These are phyloP conservation scores for Calcarius lapponicus DNA, from an alignment of 2,797 vertebrate species.

Conservation along the genomic window DNA sequence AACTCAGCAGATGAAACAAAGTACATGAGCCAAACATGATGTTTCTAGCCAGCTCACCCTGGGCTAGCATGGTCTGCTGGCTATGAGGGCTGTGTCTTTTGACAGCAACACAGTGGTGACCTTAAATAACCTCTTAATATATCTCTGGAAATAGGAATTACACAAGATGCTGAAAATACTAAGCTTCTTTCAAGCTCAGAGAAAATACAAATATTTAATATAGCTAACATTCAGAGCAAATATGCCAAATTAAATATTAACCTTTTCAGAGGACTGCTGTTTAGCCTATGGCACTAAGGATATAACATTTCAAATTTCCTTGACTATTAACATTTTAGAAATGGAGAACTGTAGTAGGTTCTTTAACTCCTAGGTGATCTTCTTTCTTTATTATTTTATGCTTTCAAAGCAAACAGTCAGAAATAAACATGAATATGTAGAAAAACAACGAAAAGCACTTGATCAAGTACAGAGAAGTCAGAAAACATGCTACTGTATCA, in stretches of 20 bases:
- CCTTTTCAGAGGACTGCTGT: neutral
- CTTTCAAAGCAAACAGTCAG: neutral
- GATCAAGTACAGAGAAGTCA: neutral
- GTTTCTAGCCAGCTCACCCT: slow-evolving; percentile 34
- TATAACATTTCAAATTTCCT: neutral
- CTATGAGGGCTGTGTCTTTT: neutral
- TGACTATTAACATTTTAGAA: neutral
- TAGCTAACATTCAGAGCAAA: slow-evolving; percentile 28
- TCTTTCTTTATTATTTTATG: neutral
- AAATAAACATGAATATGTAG: neutral
- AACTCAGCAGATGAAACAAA: slow-evolving; percentile 11
- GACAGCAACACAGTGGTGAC: slow-evolving; percentile 20
- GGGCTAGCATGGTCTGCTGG: slow-evolving; percentile 7
- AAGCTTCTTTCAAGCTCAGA: slow-evolving; percentile 26
- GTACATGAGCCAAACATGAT: neutral
- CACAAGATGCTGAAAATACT: slow-evolving; percentile 20
- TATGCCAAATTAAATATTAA: slow-evolving; percentile 43
- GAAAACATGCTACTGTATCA: neutral
- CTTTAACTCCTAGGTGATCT: neutral
- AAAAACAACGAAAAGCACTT: neutral
- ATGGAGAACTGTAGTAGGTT: neutral
- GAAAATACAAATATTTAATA: slow-evolving; percentile 45
- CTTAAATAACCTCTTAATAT: slow-evolving; percentile 51
- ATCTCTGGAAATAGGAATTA: slow-evolving; percentile 45
- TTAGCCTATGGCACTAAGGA: neutral